phyloP scores from a whole-genome alignment of 2,797 vertebrate genomes.

The Lithobates pipiens region DNA sequence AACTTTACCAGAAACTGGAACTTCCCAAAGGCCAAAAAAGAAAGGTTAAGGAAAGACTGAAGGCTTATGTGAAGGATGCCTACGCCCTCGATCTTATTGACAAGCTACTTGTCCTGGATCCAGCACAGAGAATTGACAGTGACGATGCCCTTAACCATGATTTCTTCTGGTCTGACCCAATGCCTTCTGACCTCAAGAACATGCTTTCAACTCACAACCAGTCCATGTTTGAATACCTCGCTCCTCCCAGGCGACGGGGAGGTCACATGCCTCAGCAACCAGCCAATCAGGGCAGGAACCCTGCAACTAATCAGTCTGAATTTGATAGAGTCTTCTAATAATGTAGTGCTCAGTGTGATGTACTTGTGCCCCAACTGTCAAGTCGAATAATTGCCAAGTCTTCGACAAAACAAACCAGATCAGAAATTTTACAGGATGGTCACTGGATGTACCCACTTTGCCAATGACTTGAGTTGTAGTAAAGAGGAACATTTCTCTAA shows the following conservation, averaged over 20 bases:
- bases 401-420: too few species aligned
- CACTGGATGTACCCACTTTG: too few species aligned
- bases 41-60: slow-evolving; percentile 96
- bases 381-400: too few species aligned
- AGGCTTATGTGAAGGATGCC: slow-evolving; percentile 94
- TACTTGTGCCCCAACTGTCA: too few species aligned
- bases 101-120: slow-evolving; percentile 93
- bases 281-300: slow-evolving; percentile 93
- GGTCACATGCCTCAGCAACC: slow-evolving; percentile 94
- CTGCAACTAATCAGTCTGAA: slow-evolving; percentile 93
- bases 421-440: too few species aligned
- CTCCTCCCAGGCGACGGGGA: slow-evolving; percentile 88
- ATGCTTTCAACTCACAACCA: slow-evolving; percentile 98
- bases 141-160: slow-evolving; percentile 96
- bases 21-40: slow-evolving; percentile 96
- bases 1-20: slow-evolving; percentile 96
- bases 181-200: slow-evolving; percentile 97
- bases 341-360: too few species aligned
- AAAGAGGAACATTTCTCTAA: too few species aligned
- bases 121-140: slow-evolving; percentile 89
- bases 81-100: slow-evolving; percentile 95
- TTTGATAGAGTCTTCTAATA: slow-evolving; percentile 91
- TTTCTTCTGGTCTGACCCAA: slow-evolving; percentile 99
- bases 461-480: too few species aligned
- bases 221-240: slow-evolving; percentile 98